Percentiles rank a stretch among this genome's conserved stretches.
These are phyloP conservation scores for Zygothrica quintamaculata DNA, from an alignment of 2,888 invertebrate genomes.

Conservation along the genomic window DNA sequence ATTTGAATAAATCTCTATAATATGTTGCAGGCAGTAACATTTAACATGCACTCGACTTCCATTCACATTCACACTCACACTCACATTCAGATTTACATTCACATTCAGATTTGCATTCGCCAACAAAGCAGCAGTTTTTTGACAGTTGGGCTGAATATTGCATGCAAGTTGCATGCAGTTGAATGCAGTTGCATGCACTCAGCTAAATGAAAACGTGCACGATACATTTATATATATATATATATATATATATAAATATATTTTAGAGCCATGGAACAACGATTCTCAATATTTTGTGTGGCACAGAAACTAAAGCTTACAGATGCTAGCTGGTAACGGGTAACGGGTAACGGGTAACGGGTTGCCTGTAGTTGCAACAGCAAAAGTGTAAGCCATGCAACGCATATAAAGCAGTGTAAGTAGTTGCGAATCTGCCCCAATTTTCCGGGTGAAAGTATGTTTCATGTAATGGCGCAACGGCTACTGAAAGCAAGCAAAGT, in stretches of 20 bases:
- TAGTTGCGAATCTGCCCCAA: conserved; percentile 25
- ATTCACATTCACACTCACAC: too few relatives aligned
- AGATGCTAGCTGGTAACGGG: conserved; percentile 15
- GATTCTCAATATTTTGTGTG: conserved; percentile 59
- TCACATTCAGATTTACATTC: too few relatives aligned
- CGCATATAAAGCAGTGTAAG: conserved; percentile 62
- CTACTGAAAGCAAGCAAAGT: conserved; percentile 49
- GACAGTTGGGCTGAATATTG: conserved; percentile 14
- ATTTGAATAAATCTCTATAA: conserved; percentile 61
- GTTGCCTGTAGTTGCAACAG: conserved; percentile 28
- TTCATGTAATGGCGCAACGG: conserved; percentile 20
- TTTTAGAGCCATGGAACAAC: conserved; percentile 61
- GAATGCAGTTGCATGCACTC: conserved; percentile 72
- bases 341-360: too few relatives aligned
- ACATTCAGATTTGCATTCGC: conserved; percentile 33
- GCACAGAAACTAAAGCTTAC: conserved; percentile 36
- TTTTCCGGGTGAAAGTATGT: conserved; percentile 49
- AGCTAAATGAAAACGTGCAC: conserved; percentile 79
- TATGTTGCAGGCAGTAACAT: conserved; percentile 27
- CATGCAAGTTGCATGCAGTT: conserved; percentile 17
- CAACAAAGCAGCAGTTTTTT: conserved; percentile 8
- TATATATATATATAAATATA: too few relatives aligned
- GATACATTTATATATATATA: conserved; percentile 70
- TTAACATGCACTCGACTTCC: conserved; percentile 35
- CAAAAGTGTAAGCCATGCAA: conserved; percentile 58